phyloP scores from a whole-genome alignment of 2,113 vertebrate genomes.

The Theristicus caerulescens region DNA sequence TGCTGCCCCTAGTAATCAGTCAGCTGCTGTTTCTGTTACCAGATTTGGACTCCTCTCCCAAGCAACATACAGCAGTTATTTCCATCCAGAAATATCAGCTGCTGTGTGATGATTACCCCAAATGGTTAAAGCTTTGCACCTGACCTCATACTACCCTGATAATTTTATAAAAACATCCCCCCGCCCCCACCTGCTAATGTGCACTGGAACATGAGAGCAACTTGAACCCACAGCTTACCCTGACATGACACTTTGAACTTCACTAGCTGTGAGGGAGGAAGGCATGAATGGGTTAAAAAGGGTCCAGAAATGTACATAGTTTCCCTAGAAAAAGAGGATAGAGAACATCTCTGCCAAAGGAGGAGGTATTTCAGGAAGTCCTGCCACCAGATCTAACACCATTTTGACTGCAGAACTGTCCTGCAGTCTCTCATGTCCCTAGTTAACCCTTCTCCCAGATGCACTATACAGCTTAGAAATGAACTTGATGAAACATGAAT shows the following conservation, averaged over 20 bases:
- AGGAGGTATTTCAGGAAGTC: background rate
- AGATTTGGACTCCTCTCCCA: background rate
- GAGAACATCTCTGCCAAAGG: background rate
- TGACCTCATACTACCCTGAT: background rate
- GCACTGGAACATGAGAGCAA: background rate
- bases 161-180: background rate
- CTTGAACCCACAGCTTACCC: background rate
- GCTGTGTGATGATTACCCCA: background rate
- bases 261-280: background rate
- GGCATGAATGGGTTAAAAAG: background rate
- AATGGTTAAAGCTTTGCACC: background rate
- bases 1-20: background rate
- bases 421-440: slow-evolving; percentile 16
- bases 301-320: background rate
- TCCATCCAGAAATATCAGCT: background rate
- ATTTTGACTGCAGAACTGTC: background rate
- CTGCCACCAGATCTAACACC: background rate
- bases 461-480: slow-evolving; percentile 7
- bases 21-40: background rate
- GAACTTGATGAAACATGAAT: slow-evolving; percentile 44
- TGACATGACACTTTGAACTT: background rate
- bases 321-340: background rate
- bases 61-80: background rate
- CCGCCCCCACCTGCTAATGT: background rate
- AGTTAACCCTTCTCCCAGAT: slow-evolving; percentile 42